These are phyloP conservation scores for Helleia helle DNA, from an alignment of 2,888 invertebrate genomes.

Conservation along the genomic window DNA sequence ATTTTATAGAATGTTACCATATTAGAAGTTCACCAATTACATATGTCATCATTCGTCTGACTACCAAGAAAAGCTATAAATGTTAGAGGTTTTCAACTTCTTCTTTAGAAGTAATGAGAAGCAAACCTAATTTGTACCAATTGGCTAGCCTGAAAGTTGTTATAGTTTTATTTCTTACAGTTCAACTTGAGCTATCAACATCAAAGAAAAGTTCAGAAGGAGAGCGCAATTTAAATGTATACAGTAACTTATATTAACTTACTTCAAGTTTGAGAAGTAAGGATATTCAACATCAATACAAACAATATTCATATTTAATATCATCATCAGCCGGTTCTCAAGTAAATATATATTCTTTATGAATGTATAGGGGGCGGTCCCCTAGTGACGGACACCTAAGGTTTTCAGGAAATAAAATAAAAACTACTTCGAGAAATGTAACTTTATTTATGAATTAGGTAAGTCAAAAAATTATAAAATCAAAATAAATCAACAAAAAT, in stretches of 20 bases:
- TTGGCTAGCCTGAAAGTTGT: neutral
- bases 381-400: no score
- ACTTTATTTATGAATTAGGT: no score
- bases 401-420: no score
- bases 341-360: no score
- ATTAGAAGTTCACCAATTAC: no score
- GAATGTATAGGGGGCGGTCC: no score
- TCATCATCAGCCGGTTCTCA: neutral
- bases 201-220: conserved; percentile 6
- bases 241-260: conserved; percentile 1
- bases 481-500: no score
- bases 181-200: conserved; percentile 5
- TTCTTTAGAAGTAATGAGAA: neutral
- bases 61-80: neutral
- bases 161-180: conserved; percentile 6
- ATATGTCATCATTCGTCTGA: no score
- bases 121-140: conserved; percentile 7
- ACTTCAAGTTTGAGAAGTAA: neutral
- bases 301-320: neutral
- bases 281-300: conserved; percentile 2
- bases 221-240: conserved; percentile 1
- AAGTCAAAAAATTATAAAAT: no score
- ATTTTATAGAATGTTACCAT: no score
- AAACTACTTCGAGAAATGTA: no score
- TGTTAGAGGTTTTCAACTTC: neutral